Evolutionary conservation across 2,888 invertebrate species (phyloP).

Genomic region (Argyra leucocephala): DNA sequence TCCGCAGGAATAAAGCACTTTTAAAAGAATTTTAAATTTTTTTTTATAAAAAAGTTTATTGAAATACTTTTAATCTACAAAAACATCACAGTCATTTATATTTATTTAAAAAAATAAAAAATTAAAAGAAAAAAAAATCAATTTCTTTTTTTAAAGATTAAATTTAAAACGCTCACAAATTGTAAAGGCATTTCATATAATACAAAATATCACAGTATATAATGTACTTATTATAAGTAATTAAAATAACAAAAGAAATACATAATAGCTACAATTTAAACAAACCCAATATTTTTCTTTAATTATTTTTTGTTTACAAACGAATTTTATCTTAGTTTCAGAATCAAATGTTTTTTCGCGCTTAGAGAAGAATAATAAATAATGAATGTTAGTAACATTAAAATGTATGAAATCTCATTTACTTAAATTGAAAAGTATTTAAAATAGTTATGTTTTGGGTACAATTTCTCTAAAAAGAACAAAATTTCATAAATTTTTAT

Average conservation of each 20-base stretch:
- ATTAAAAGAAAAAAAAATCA: neutral
- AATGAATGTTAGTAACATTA: too few species aligned
- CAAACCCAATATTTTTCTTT: neutral
- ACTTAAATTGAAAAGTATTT: too few species aligned
- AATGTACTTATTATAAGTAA: neutral
- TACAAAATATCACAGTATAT: neutral
- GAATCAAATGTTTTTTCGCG: too few species aligned
- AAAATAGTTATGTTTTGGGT: too few species aligned
- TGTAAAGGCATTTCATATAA: neutral
- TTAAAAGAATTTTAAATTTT: neutral
- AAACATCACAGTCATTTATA: neutral
- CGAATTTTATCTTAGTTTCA: neutral
- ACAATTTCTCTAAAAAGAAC: too few species aligned
- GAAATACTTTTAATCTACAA: neutral
- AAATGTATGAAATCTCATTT: too few species aligned
- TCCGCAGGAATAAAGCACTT: conserved; percentile 1
- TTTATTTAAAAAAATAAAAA: neutral
- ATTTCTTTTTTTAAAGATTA: neutral
- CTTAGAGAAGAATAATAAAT: too few species aligned
- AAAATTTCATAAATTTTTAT: too few species aligned
- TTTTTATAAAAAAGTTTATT: neutral
- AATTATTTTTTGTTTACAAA: neutral
- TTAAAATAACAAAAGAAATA: neutral
- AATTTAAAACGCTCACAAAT: neutral
- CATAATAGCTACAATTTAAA: conserved; percentile 1